A percentile compares a stretch with the other conserved stretches of the same genome.
phyloP scores from a whole-genome alignment of 2,797 vertebrate species.

The Sebastolobus alascanus region DNA sequence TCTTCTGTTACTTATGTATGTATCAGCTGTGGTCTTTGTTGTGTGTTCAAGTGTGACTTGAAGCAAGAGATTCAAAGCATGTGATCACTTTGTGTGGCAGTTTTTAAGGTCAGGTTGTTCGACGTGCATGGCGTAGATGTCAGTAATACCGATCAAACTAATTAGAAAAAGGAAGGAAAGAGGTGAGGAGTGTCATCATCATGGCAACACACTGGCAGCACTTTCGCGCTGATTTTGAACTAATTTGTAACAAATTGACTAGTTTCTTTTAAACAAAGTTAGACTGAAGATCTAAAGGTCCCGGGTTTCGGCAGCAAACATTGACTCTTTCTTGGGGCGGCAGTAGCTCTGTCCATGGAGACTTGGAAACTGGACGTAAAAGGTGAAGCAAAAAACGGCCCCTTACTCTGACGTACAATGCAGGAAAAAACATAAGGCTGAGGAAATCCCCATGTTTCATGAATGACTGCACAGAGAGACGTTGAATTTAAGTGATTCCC shows the following conservation, averaged over 20 bases:
- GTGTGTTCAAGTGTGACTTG: neutral
- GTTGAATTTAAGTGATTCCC: slow-evolving; percentile 52
- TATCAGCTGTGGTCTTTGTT: neutral
- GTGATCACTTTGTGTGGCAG: neutral
- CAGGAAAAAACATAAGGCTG: slow-evolving; percentile 38
- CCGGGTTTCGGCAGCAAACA: neutral
- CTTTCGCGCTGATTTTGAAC: neutral
- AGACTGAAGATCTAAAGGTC: neutral
- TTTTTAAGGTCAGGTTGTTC: neutral
- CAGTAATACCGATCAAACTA: neutral
- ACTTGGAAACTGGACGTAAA: too few species aligned
- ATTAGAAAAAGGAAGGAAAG: neutral
- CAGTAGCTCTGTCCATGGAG: neutral
- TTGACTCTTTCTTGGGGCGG: neutral
- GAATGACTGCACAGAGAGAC: slow-evolving; percentile 27
- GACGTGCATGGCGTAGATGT: neutral
- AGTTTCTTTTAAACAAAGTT: neutral
- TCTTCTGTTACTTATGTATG: neutral
- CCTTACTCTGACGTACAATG: slow-evolving; percentile 15
- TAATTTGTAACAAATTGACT: neutral
- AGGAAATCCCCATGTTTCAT: slow-evolving; percentile 37
- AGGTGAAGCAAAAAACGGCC: neutral
- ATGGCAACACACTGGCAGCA: neutral
- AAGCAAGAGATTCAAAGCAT: neutral
- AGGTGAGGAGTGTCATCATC: neutral